Base-by-base conservation (phyloP, 2,888 invertebrate genomes). In the Nemotelus nigrinus region DNA sequence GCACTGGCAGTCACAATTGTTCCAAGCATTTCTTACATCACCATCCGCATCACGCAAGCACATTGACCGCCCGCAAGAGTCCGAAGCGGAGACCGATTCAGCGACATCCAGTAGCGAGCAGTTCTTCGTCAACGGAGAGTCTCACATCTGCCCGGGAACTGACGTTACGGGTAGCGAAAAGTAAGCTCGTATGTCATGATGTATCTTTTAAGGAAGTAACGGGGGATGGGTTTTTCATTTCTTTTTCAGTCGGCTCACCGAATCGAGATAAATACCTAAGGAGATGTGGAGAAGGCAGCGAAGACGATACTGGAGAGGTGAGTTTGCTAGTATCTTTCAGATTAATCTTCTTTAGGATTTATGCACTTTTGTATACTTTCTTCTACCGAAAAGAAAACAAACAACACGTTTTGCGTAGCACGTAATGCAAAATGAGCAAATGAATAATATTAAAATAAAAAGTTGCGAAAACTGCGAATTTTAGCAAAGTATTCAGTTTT, bases 51-150 rank as follows among this genome's bases (percentile, higher is more conserved):
- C 84, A 84, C 67, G 85, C 85, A 82, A 84, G 86, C 55, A 86
- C 86, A 3, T 85, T 86, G 3, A 88, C 89, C 8, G 85, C 89
- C 74, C 89, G 90, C 81, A 88, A 89, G 41, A 90, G 90, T 83
- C 90, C 91, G 0, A 91, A 91, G 83, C 85, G 91, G 77, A 85
- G 91, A 79, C 86, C 88, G 6, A 85, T 89, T 60, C 88, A 89
- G 60, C 88, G 89, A 76, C 89, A 89, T 80, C 87, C 89, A 43
- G 86, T 89, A 63, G 85, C 86, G 63, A 90, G 89, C 80, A 90
- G 90, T 70, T 90, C 90, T 4, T 91, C 90, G 2, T 91, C 90
- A 64, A 89, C 90, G 2, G 91, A 91, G 81, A 91, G 91, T 83
- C 84, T 91, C 53, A 88, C 87, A 77, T 89, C 90, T 10, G 86